Conservation (phyloP, 2,888 invertebrate species). For the Eustalomyia histrio region DNA sequence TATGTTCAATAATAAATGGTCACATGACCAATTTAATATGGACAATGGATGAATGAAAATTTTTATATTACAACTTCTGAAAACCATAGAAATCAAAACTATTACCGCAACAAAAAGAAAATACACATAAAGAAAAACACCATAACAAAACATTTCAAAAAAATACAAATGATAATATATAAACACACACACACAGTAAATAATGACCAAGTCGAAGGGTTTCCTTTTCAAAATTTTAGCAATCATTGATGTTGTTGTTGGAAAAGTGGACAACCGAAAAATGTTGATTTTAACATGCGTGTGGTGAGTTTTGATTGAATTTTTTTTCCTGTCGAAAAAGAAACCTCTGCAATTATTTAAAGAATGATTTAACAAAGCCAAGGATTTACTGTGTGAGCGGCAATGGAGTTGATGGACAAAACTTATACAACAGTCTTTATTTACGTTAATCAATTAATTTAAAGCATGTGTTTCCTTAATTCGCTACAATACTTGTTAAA, state of each 20-base stretch:
- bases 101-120: constrained; percentile 57
- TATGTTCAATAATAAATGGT: constrained; percentile 56
- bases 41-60: constrained; percentile 71
- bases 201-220: constrained; percentile 38
- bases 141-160: constrained; percentile 29
- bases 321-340: neutral
- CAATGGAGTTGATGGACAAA: neutral
- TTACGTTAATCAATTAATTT: constrained; percentile 58
- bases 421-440: constrained; percentile 12
- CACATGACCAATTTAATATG: constrained; percentile 72
- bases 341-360: constrained; percentile 48
- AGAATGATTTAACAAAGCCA: constrained; percentile 17
- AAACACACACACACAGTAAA: neutral
- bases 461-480: constrained; percentile 44
- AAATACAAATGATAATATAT: constrained; percentile 13
- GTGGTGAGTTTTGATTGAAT: constrained; percentile 52
- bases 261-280: constrained; percentile 40
- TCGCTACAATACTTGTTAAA: constrained; percentile 26
- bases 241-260: neutral
- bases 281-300: constrained; percentile 36
- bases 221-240: constrained; percentile 34
- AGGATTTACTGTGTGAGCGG: neutral
- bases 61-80: neutral
- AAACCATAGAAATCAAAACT: constrained; percentile 61
- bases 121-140: neutral